Conservation (phyloP, 2,888 invertebrate species). For the Anoncus sp. region DNA sequence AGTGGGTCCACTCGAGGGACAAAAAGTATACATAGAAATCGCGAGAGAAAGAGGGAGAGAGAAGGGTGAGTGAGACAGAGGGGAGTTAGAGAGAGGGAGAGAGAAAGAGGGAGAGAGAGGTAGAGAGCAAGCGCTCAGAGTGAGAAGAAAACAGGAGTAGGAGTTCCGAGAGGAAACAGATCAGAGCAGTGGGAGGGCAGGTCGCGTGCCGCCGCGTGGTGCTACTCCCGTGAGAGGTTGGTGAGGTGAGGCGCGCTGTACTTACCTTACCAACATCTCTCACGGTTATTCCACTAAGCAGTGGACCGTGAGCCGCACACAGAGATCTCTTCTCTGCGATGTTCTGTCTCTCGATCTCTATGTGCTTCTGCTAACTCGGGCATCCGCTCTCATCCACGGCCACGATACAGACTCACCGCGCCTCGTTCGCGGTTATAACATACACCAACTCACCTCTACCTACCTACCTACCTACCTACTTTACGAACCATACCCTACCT, state of each 20-base stretch:
- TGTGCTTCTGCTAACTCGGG: constrained; percentile 61
- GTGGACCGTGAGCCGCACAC: constrained; percentile 61
- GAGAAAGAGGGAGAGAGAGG: constrained; percentile 48
- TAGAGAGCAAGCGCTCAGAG: constrained; percentile 53
- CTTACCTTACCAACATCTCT: constrained; percentile 78
- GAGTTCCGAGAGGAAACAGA: constrained; percentile 63
- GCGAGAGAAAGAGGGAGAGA: constrained; percentile 42
- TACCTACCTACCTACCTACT: constrained; percentile 70
- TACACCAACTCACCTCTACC: constrained; percentile 72
- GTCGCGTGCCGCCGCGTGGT: constrained; percentile 82
- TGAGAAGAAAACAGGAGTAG: constrained; percentile 63
- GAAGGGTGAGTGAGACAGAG: too few relatives aligned
- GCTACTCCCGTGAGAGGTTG: constrained; percentile 68
- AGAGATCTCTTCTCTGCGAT: constrained; percentile 13
- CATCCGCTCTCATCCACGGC: constrained; percentile 65
- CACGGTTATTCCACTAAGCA: constrained; percentile 76
- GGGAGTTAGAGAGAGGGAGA: constrained; percentile 55
- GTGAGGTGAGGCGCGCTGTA: constrained; percentile 74
- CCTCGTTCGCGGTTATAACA: constrained; percentile 53
- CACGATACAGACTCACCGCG: constrained; percentile 43
- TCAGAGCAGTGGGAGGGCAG: constrained; percentile 75
- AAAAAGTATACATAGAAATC: constrained; percentile 55
- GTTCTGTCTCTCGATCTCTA: constrained; percentile 24
- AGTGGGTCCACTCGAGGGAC: constrained; percentile 41
- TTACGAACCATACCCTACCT: constrained; percentile 64